Base-by-base conservation (phyloP, 2,797 vertebrate genomes). In the Liparis tanakae region DNA sequence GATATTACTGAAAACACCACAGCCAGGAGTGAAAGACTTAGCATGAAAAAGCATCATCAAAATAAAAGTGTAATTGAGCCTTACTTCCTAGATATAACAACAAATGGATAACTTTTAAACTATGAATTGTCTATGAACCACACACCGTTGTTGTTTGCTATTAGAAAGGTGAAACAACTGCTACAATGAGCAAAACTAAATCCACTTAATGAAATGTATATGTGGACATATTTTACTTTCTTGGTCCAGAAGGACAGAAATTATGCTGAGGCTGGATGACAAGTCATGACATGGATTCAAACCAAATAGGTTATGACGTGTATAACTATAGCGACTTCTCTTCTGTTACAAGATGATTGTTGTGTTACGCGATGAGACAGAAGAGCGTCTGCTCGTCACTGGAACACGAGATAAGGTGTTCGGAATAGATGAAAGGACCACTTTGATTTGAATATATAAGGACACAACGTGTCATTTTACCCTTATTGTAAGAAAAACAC, bases 261-360 rank as follows among this genome's bases (percentile, higher is more conserved):
- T 41, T 12, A 63, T 10, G 58, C 10, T 44, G 44, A 72, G 70
- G 17, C 4, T 3, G 15, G 57, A 30, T 10, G 65, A 68, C 34
- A 30, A 41, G 39, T 54, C 43, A 14, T 58, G 25, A 67, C 61
- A 70, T 65, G 53, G 63, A 67, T 75, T 60, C 36, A 76, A 37
- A 65, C 22, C 50, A 22, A 22, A 14, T 5, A 43, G 48, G 18
- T 43, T n/a, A 1, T 56, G 33, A 62, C 10, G 1, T 39, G 14
- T 20, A 14, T 36, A n/a, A 15, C 68, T 48, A 57, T 30, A 75
- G 17, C 57, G 15, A 13, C 20, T 30, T 6, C 41, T 44, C 69
- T 48, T 60, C 15, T 39, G 33, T 60, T 6, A 25, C 41, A 10
- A 2, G 0, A 15, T 5, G 0, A 71, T 65, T 56, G 18, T 54